These are phyloP conservation scores for Anableps anableps DNA, from an alignment of 2,797 vertebrate species.

Conservation along the genomic window DNA sequence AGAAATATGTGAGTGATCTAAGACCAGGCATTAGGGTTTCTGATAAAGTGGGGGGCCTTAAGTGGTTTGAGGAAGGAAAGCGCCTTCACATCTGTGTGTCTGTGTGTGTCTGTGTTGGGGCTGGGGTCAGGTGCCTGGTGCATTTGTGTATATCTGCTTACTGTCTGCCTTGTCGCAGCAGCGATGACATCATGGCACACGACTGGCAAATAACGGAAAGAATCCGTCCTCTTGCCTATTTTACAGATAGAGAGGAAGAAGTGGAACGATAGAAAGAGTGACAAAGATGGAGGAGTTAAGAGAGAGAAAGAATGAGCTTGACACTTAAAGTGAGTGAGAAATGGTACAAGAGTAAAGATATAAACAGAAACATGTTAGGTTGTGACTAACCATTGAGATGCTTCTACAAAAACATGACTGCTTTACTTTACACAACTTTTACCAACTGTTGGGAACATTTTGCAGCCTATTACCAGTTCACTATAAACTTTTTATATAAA, in stretches of 20 bases:
- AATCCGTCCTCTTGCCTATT: slow-evolving; percentile 66
- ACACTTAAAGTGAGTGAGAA: slow-evolving; percentile 11
- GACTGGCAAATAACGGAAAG: slow-evolving; percentile 67
- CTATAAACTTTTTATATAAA: slow-evolving; percentile 2
- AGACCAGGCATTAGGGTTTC: slow-evolving; percentile 67
- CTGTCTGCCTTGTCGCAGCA: slow-evolving; percentile 67
- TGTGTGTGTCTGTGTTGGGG: slow-evolving; percentile 42
- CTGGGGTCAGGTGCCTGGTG: slow-evolving; percentile 75
- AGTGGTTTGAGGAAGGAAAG: slow-evolving; percentile 70
- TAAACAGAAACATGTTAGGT: slow-evolving; percentile 35
- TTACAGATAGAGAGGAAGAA: slow-evolving; percentile 31
- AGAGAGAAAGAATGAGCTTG: slow-evolving; percentile 19
- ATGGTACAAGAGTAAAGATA: slow-evolving; percentile 10
- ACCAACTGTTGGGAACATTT: slow-evolving; percentile 15
- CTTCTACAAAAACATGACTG: slow-evolving; percentile 19
- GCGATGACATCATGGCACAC: slow-evolving; percentile 79
- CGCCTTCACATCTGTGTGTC: slow-evolving; percentile 27
- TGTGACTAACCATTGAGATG: slow-evolving; percentile 29
- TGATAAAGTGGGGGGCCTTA: slow-evolving; percentile 73
- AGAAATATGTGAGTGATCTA: slow-evolving; percentile 65
- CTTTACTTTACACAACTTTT: slow-evolving; percentile 12
- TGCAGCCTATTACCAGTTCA: slow-evolving; percentile 7
- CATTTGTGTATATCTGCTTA: slow-evolving; percentile 69
- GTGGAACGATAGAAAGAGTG: slow-evolving; percentile 44
- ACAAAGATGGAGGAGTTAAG: not conserved